A percentile compares a stretch with the other conserved stretches of the same genome.
Evolutionary conservation across 2,888 invertebrate species (phyloP).

Genomic region (Caenorhabditis sp.): DNA sequence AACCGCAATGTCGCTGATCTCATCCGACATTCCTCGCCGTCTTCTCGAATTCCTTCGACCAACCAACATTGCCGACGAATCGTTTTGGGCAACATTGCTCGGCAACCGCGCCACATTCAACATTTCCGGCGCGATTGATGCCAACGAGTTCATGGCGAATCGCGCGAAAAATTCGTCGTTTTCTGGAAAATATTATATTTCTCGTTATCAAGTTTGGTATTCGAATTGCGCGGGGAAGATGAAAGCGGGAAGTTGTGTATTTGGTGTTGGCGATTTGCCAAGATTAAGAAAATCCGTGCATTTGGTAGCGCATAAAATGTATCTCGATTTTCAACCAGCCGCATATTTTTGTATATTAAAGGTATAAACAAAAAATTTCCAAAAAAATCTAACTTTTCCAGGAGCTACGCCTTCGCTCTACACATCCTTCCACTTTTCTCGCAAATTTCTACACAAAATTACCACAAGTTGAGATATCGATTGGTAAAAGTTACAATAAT

Average conservation of each 20-base stretch:
- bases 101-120: neutral
- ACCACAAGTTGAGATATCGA: constrained; percentile 34
- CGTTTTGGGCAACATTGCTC: neutral
- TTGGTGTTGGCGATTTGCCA: constrained; percentile 32
- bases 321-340: constrained; percentile 41
- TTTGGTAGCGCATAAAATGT: constrained; percentile 49
- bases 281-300: constrained; percentile 14
- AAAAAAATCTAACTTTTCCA: constrained; percentile 9
- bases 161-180: neutral
- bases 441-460: constrained; percentile 22
- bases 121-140: neutral
- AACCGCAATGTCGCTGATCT: constrained; percentile 24
- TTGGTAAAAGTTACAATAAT: neutral
- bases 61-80: neutral
- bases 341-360: constrained; percentile 46
- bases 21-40: constrained; percentile 10
- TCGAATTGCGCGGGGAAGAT: constrained; percentile 16
- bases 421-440: constrained; percentile 13
- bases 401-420: constrained; percentile 31
- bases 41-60: neutral
- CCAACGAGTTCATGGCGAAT: neutral
- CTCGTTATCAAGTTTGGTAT: constrained; percentile 33
- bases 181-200: constrained; percentile 29
- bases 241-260: constrained; percentile 37
- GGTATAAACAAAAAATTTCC: constrained; percentile 7